Base-by-base conservation (phyloP, 2,113 vertebrate species). In the Anoplopoma fimbria region DNA sequence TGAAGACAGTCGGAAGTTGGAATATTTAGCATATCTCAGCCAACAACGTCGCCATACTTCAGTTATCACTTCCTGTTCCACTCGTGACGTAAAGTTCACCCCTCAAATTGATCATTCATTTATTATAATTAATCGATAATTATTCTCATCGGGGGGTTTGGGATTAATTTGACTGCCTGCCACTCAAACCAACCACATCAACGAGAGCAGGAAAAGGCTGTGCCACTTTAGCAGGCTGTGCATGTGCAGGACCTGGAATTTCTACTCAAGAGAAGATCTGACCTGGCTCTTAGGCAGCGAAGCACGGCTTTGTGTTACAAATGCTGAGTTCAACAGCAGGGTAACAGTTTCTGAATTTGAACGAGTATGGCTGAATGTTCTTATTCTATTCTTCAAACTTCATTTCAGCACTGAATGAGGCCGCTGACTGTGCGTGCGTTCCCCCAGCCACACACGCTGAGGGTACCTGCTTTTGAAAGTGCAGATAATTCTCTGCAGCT, bases 101-200 rank as follows among this genome's bases (percentile, higher is more conserved):
- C 13, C 9, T 53, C 14, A 15, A 25, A 14, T 34, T 17, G 23
- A 36, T 70, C 8, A 29, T 58, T 29, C 55, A 8, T 40, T 40
- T n/a, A 25, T 19, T 58, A 53, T 9, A 40, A 65, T 19, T 60
- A 21, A 21, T 4, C 42, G 14, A 13, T n/a, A n/a, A n/a, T n/a
- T n/a, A n/a, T n/a, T 53, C 23, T 77, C 74, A 51, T 77, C 47
- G 36, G 38, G 38, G 34, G 53, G 53, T 55, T 9, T 61, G n/a
- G 33, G 60, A 31, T 34, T 42, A 0, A 27, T 76, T 51, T 61
- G n/a, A 55, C 40, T n/a, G 9, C 51, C 47, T 27, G 33, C n/a
- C 34, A 34, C 62, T 74, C 65, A 25, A 42, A 29, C 15, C 34
- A 7, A 61, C 40, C 78, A 61, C 69, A 69, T 82, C 49, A 88